Evolutionary conservation across 2,113 vertebrate species (phyloP).

Genomic region (Odobenus rosmarus): DNA sequence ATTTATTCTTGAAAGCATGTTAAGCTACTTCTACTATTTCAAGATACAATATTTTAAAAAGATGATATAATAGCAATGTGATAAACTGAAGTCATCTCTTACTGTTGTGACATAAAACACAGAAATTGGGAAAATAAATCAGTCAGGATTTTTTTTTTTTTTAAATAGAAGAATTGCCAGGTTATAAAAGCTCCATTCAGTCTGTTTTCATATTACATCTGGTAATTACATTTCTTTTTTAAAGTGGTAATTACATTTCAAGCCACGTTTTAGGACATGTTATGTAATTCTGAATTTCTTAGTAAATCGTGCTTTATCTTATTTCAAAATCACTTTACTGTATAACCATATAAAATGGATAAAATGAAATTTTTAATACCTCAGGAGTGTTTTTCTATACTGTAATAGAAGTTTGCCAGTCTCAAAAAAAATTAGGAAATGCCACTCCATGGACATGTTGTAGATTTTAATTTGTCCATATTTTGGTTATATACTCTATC

Average conservation of each 20-base stretch:
- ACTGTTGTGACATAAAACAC: background rate
- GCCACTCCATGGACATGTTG: background rate
- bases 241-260: background rate
- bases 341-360: background rate
- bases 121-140: background rate
- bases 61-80: background rate
- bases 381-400: background rate
- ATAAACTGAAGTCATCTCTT: background rate
- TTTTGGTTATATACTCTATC: background rate
- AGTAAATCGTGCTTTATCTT: background rate
- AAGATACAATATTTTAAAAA: background rate
- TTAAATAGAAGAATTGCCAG: background rate
- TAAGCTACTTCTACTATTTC: background rate
- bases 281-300: background rate
- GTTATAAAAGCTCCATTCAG: background rate
- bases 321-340: background rate
- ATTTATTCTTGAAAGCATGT: background rate
- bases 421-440: background rate
- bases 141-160: background rate
- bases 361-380: background rate
- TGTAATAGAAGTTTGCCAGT: background rate
- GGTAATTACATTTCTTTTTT: background rate
- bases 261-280: background rate
- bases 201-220: background rate
- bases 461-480: background rate